Evolutionary conservation across 1,140 invertebrate species (phyloP), one percentile per base, ranked within the genome.

Genomic region (Drepana arcuata): DNA sequence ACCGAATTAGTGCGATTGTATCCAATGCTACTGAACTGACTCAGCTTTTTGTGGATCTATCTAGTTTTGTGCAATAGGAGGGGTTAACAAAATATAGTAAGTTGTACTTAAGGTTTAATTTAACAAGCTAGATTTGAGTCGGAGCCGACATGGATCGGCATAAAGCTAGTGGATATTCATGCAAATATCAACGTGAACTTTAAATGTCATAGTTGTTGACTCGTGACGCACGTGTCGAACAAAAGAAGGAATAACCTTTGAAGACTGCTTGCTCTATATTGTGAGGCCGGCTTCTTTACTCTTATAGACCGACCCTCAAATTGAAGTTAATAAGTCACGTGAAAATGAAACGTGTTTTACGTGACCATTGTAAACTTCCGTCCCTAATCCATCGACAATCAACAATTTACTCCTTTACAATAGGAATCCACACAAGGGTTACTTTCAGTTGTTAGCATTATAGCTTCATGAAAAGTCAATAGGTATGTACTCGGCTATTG

Each of bases 171-270:
- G n/a, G n/a, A n/a, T n/a, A n/a, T 41, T 45, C 28, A 39, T 54
- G 52, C 51, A 75, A 77, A 73, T 77, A 69, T 47, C 77, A 73
- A 15, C 32, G 28, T 75, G 70, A 75, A 69, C 72, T 78, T 81
- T 78, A 81, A 78, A 81, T 70, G 73, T 77, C 66, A 67, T 24
- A 48, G 42, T 64, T 35, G 50, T 47, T 60, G 49, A 53, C 42
- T 58, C 57, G 49, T n/a, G 10, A 26, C 24, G 24, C 2, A n/a
- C n/a, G n/a, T n/a, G n/a, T n/a, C n/a, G n/a, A n/a, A n/a, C n/a
- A n/a, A n/a, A n/a, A n/a, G n/a, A n/a, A n/a, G n/a, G n/a, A n/a
- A n/a, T n/a, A n/a, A n/a, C n/a, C n/a, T n/a, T n/a, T n/a, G n/a
- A n/a, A n/a, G n/a, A n/a, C n/a, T n/a, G n/a, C n/a, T n/a, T n/a